phyloP scores from a whole-genome alignment of 2,888 invertebrate genomes.

The Cosmorhoe ocellata region DNA sequence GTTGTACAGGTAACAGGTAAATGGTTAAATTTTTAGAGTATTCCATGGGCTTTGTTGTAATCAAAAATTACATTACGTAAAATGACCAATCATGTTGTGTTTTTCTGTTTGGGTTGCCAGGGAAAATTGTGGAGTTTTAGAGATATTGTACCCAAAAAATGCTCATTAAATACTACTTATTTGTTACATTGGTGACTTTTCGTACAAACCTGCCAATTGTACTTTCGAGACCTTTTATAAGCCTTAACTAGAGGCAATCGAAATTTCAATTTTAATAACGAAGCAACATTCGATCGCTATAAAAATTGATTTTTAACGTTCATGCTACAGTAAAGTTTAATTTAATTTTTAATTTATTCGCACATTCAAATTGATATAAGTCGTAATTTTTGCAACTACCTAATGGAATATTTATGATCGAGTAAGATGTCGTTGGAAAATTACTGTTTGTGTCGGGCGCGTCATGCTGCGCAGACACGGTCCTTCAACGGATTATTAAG shows the following conservation, averaged over 20 bases:
- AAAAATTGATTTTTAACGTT: constrained; percentile 38
- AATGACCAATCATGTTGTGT: no score
- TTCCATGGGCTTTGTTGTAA: no score
- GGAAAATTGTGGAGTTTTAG: no score
- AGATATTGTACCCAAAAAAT: no score
- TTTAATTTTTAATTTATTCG: constrained; percentile 48
- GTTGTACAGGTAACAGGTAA: not conserved
- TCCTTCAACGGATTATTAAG: constrained; percentile 73
- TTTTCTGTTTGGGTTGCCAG: no score
- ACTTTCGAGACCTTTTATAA: no score
- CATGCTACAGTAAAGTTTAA: constrained; percentile 37
- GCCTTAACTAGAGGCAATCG: no score
- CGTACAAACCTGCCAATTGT: no score
- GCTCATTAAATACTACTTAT: no score
- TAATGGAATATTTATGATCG: constrained; percentile 54
- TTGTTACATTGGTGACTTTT: no score
- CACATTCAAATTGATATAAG: constrained; percentile 51
- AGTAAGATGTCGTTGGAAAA: constrained; percentile 74
- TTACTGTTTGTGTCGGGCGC: constrained; percentile 61
- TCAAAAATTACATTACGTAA: no score
- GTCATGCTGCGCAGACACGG: constrained; percentile 76
- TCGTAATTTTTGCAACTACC: constrained; percentile 50
- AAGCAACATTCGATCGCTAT: constrained; percentile 29
- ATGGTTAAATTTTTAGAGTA: not conserved
- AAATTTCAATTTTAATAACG: constrained; percentile 13